Evolutionary conservation across 2,113 vertebrate genomes (phyloP), one percentile per base, ranked within the genome.

Genomic region (Typhlomys cinereus): DNA sequence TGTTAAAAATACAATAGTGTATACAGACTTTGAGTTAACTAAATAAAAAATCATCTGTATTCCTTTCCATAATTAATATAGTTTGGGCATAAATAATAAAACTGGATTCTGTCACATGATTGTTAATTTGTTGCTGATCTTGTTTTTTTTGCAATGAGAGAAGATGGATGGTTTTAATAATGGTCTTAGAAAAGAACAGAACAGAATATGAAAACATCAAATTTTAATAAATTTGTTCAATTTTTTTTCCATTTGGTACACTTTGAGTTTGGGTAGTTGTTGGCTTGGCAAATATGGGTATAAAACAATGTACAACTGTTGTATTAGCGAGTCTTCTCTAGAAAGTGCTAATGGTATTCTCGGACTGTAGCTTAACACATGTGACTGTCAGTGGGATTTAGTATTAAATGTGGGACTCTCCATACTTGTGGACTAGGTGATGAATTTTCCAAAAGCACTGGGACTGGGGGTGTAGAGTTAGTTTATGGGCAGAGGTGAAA

Each of bases 111-210:
- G 59, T 5, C 69, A 23, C 9, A 48, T 90, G 5, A 23, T 81
- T 92, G 36, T 94, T 69, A 85, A 59, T 21, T 81, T 88, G 36
- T 61, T 78, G 54, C 74, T 85, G 85, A 76, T 46, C 48, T 27
- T 57, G 27, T 89, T 89, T 92, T 95, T n/a, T n/a, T n/a, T n/a
- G n/a, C n/a, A 61, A 88, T 90, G 71, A 80, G 75, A 83, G 31
- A 92, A 41, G 31, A 66, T 44, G 20, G 13, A 62, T 92, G 54
- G 62, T 82, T 90, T 82, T 79, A 83, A 74, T 79, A 83, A 74
- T 70, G 27, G 75, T 90, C 12, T 89, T 94, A 50, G n/a, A 14
- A 78, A 89, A 92, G 59, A 71, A 69, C 86, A 21, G 13, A 39
- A 79, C 54, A 90, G 83, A 92, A 89, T 67, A 59, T 15, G 64